A percentile compares a stretch with the other conserved stretches of the same genome.
phyloP scores from a whole-genome alignment of 2,888 invertebrate genomes.

The Hydraecia micacea region DNA sequence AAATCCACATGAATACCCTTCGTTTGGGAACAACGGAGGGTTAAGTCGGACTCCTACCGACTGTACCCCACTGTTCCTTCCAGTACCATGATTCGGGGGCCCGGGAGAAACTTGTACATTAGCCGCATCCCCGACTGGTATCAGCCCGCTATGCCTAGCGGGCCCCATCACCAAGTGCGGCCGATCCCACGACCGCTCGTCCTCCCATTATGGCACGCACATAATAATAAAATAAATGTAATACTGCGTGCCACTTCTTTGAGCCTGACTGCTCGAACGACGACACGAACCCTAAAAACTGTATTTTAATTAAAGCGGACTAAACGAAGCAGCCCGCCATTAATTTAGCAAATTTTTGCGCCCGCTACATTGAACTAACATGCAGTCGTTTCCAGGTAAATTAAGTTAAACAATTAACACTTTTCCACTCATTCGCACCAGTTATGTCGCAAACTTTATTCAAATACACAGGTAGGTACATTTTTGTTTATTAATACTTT shows the following conservation, averaged over 20 bases:
- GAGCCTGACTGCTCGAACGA: not conserved
- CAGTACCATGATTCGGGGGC: not conserved
- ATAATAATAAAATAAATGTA: not conserved
- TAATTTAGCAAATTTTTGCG: constrained; percentile 1
- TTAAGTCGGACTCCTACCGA: not conserved
- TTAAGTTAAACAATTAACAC: constrained; percentile 45
- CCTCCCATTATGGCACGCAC: not conserved
- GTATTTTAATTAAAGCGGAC: not conserved
- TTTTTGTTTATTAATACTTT: constrained; percentile 35
- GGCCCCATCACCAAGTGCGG: not conserved
- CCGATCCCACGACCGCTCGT: not conserved
- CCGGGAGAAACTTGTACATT: not conserved
- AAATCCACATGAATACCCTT: not conserved
- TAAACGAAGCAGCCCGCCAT: not conserved
- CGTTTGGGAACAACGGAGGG: not conserved
- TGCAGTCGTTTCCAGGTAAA: constrained; percentile 23
- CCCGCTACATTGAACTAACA: constrained; percentile 34
- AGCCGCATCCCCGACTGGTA: not conserved
- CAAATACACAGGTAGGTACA: constrained; percentile 31
- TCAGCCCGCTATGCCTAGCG: not conserved
- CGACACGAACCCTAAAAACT: not conserved
- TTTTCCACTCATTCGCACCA: constrained; percentile 43
- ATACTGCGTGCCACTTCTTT: not conserved
- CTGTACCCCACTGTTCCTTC: not conserved
- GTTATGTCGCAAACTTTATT: constrained; percentile 55